These are phyloP conservation scores for Drosophila borealis DNA, from an alignment of 2,888 invertebrate genomes.

Conservation along the genomic window DNA sequence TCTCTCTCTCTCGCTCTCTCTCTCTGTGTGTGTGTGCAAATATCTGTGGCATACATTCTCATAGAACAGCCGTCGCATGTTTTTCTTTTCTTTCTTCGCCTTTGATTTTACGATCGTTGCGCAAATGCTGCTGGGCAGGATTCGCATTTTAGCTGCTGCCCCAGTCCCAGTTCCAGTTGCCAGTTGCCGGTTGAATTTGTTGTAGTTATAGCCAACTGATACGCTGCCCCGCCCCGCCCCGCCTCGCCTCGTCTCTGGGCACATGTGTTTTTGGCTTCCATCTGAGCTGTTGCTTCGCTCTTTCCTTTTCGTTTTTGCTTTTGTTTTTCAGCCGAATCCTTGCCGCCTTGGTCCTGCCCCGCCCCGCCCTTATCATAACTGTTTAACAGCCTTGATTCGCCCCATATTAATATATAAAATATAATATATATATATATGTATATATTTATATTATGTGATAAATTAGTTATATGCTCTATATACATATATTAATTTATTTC, in stretches of 20 bases:
- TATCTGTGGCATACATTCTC: conserved; percentile 64
- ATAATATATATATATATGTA: not conserved
- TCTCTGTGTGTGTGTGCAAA: conserved; percentile 42
- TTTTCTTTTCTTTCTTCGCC: not conserved
- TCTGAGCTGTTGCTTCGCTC: not conserved
- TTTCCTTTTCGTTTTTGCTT: not conserved
- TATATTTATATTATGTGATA: not conserved
- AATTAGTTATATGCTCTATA: conserved; percentile 5
- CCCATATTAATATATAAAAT: too few relatives aligned
- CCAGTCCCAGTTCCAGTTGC: conserved; percentile 31
- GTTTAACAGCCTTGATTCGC: too few relatives aligned
- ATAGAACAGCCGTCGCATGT: conserved; percentile 41
- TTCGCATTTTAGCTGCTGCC: conserved; percentile 37
- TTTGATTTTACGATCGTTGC: conserved; percentile 1
- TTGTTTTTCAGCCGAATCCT: not conserved
- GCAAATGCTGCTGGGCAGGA: conserved; percentile 17
- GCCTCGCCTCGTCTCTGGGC: not conserved
- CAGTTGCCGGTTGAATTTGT: not conserved
- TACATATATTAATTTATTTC: conserved; percentile 1
- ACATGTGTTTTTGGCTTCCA: conserved; percentile 18
- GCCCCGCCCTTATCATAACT: too few relatives aligned
- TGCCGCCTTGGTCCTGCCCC: too few relatives aligned
- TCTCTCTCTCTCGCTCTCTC: too few relatives aligned
- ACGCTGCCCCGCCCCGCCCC: not conserved
- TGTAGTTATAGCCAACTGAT: conserved; percentile 22